Evolutionary conservation across 2,888 invertebrate species (phyloP).

Genomic region (Athripsodes cinereus): DNA sequence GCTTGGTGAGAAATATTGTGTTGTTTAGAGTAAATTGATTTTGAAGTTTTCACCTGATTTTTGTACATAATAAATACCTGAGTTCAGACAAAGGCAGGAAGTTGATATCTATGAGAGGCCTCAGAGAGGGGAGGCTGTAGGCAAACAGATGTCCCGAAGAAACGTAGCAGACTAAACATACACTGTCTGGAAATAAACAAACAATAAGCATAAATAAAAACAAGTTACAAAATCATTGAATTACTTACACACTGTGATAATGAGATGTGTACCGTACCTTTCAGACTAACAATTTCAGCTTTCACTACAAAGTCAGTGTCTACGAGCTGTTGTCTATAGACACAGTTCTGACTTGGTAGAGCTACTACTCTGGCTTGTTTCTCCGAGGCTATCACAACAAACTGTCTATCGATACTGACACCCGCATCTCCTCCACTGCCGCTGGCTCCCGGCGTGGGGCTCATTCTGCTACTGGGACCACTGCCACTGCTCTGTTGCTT

Average conservation of each 20-base stretch:
- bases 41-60: not conserved
- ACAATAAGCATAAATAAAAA: not conserved
- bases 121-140: conserved; percentile 92
- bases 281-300: conserved; percentile 86
- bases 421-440: conserved; percentile 34
- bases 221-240: not conserved
- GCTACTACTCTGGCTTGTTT: conserved; percentile 92
- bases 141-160: conserved; percentile 91
- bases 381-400: conserved; percentile 89
- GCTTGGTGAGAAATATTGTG: not conserved
- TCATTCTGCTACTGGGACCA: conserved; percentile 64
- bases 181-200: conserved; percentile 65
- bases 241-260: not conserved
- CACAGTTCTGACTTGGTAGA: conserved; percentile 91
- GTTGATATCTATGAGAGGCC: conserved; percentile 86
- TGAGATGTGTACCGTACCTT: conserved; percentile 53
- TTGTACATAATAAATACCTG: conserved; percentile 58
- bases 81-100: conserved; percentile 91
- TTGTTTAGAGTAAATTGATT: not conserved
- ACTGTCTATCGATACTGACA: conserved; percentile 75
- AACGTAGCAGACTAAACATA: conserved; percentile 89
- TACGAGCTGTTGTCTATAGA: conserved; percentile 87
- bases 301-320: conserved; percentile 91
- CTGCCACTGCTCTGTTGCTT: conserved; percentile 49
- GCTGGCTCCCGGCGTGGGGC: conserved; percentile 60